phyloP scores from a whole-genome alignment of 2,113 vertebrate genomes.

The Sylvietta virens region DNA sequence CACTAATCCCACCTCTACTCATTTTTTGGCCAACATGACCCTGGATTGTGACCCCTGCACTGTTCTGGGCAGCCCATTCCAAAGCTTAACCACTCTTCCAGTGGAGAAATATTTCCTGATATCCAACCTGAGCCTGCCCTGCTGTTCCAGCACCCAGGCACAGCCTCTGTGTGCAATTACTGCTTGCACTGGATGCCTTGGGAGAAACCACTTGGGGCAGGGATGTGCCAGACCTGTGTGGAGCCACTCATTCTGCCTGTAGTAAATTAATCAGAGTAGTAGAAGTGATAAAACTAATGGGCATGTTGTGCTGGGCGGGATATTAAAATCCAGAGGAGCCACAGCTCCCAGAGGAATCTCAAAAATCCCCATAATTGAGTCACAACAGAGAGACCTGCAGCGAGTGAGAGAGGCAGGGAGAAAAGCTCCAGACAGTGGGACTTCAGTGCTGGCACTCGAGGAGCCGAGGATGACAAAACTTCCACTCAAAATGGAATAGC shows the following conservation, averaged over 20 bases:
- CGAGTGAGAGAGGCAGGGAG: not conserved
- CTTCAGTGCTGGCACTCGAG: not conserved
- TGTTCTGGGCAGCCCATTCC: not conserved
- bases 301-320: not conserved
- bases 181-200: not conserved
- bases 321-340: slow-evolving; percentile 12
- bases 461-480: not conserved
- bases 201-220: not conserved
- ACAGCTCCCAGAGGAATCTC: not conserved
- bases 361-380: slow-evolving; percentile 27
- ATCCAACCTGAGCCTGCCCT: not conserved
- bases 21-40: not conserved
- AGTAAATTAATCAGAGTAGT: not conserved
- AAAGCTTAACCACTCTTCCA: not conserved
- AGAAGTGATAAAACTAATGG: not conserved
- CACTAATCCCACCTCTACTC: not conserved
- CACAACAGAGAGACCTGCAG: not conserved
- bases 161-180: not conserved
- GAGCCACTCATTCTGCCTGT: not conserved
- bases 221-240: not conserved
- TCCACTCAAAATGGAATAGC: not conserved
- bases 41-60: not conserved
- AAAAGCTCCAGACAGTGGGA: not conserved
- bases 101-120: not conserved
- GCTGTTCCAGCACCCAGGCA: not conserved